Evolutionary conservation across 2,888 invertebrate species (phyloP), one percentile per base, ranked within the genome.

Genomic region (Dinocampus coccinellae): DNA sequence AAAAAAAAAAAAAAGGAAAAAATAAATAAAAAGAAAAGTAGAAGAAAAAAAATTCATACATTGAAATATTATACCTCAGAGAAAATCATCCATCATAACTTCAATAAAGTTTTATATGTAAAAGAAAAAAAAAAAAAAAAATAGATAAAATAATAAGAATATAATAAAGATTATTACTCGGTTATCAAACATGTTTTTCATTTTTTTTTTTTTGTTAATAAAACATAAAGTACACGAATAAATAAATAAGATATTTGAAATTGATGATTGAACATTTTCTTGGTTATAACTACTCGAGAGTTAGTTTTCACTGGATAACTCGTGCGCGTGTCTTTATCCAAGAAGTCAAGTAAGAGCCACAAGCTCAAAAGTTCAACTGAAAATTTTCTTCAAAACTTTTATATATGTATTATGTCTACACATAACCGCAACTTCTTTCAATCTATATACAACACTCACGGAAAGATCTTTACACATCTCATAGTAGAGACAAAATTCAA

Each of bases 301-400:
- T 34, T 58, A 58, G 7, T 58, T 33, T 29, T 29, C 9, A n/a
- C n/a, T 33, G n/a, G 3, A 16, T 58, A 58, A 33, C 33, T 34
- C 33, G 33, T 7, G 16, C 7, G 7, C 47, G 7, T 47, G 16
- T 58, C 33, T n/a, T 58, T n/a, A 29, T 24, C 6, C 16, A 7
- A 7, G 16, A 64, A 55, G 52, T 29, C 52, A 64, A 64, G 42
- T 20, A 64, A 26, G 33, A 64, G 33, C 47, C 58, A 64, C 62
- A 57, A 33, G 39, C 36, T 58, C 58, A 47, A 58, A 36, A 70
- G 34, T 70, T 70, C n/a, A 26, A 22, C 29, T 29, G 13, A 47
- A 33, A 68, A 24, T 60, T 68, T 53, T 61, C 29, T 61, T 34
- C 20, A 36, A 66, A 64, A 64, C 64, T 70, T 70, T 16, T 13